phyloP scores from a whole-genome alignment of 1,140 invertebrate genomes.

The Drosophila lacteicornis region DNA sequence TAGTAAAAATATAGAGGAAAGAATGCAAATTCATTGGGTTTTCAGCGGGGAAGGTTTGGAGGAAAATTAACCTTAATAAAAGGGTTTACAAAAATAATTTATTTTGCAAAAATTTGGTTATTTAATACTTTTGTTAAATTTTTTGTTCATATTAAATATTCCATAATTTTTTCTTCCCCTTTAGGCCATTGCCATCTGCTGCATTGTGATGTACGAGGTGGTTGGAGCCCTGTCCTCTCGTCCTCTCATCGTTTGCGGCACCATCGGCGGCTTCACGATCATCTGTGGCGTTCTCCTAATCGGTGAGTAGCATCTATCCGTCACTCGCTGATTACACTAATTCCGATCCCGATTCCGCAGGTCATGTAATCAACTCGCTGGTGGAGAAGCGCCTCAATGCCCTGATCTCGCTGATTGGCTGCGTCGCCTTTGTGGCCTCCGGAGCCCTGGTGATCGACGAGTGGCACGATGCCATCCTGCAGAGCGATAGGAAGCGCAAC shows the following conservation, averaged over 20 bases:
- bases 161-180: background rate
- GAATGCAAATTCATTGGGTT: background rate
- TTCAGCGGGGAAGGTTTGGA: no score
- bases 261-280: constrained; percentile 88
- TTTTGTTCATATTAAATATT: no score
- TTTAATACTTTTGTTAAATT: background rate
- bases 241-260: constrained; percentile 84
- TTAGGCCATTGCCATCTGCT: constrained; percentile 77
- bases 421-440: constrained; percentile 89
- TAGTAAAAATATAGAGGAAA: background rate
- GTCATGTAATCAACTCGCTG: constrained; percentile 87
- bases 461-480: constrained; percentile 67
- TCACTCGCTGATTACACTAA: background rate
- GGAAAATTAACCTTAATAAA: no score
- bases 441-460: constrained; percentile 88
- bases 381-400: constrained; percentile 85
- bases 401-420: constrained; percentile 87
- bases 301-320: constrained; percentile 82
- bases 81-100: no score
- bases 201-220: constrained; percentile 72
- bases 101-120: no score
- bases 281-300: constrained; percentile 87
- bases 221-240: constrained; percentile 42
- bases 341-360: constrained; percentile 12
- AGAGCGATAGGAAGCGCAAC: constrained; percentile 86